These are phyloP conservation scores for Clanis bilineata DNA, from an alignment of 2,888 invertebrate genomes.

Conservation along the genomic window DNA sequence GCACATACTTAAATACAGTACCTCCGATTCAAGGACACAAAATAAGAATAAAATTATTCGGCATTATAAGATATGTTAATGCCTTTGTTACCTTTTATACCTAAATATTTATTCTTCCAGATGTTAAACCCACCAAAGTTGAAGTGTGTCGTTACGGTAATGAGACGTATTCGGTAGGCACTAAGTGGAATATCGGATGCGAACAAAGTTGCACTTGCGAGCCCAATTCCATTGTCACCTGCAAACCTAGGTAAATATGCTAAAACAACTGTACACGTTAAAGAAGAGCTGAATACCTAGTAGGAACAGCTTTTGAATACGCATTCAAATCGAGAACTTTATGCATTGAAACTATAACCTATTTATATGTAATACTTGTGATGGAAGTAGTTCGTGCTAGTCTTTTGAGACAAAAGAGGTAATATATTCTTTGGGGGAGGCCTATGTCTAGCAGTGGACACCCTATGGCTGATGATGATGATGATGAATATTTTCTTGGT, in stretches of 20 bases:
- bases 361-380: no score
- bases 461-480: no score
- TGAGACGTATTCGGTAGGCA: conserved; percentile 86
- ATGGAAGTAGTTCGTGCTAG: no score
- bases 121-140: conserved; percentile 49
- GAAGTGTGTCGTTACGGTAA: conserved; percentile 84
- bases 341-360: no score
- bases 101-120: conserved; percentile 40
- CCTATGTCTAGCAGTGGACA: no score
- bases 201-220: conserved; percentile 90
- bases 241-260: conserved; percentile 84
- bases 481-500: neutral
- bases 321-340: no score
- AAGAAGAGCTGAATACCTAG: no score
- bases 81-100: no score
- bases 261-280: no score
- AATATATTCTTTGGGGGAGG: no score
- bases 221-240: conserved; percentile 87
- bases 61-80: neutral
- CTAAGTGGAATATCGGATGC: conserved; percentile 91
- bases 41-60: neutral
- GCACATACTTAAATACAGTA: neutral
- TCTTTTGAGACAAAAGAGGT: no score
- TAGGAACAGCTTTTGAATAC: no score
- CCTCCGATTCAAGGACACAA: neutral